These are phyloP conservation scores for Clostera curtula DNA, from an alignment of 2,888 invertebrate genomes.

Conservation along the genomic window DNA sequence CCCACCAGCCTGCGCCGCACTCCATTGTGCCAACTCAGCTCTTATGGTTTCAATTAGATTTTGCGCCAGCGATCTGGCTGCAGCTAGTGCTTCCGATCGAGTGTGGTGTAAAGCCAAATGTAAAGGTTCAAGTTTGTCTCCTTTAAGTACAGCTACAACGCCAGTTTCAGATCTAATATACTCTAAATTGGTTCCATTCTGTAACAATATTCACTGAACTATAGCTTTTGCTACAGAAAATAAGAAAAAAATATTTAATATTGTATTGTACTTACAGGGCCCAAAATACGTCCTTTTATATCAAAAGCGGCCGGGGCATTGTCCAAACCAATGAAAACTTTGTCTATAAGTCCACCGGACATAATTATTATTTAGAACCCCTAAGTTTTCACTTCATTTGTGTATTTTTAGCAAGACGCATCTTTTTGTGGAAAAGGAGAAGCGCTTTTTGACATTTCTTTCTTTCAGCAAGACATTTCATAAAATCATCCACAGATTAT, in stretches of 20 bases:
- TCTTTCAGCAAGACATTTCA: conserved; percentile 3
- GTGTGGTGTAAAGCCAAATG: conserved; percentile 86
- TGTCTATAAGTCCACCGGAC: conserved; percentile 76
- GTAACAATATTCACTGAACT: conserved; percentile 26
- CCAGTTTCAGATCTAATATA: conserved; percentile 87
- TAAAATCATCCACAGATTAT: background rate
- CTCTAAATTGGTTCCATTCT: conserved; percentile 81
- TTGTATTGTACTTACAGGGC: conserved; percentile 73
- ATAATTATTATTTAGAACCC: conserved; percentile 34
- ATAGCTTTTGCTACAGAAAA: conserved; percentile 3
- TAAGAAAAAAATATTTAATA: conserved; percentile 5
- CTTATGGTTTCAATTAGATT: conserved; percentile 88
- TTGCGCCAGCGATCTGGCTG: conserved; percentile 82
- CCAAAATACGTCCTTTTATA: conserved; percentile 82
- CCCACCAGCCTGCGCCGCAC: conserved; percentile 57
- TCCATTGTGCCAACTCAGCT: conserved; percentile 70
- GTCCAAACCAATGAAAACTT: conserved; percentile 85
- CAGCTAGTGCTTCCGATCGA: conserved; percentile 79
- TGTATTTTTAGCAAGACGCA: conserved; percentile 38
- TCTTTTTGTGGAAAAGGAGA: conserved; percentile 27
- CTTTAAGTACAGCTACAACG: conserved; percentile 82
- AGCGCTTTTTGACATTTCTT: conserved; percentile 17
- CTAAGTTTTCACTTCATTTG: conserved; percentile 25
- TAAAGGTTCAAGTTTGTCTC: conserved; percentile 81
- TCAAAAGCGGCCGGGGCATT: conserved; percentile 85